phyloP scores from a whole-genome alignment of 2,113 vertebrate species.

The Pavo muticus region DNA sequence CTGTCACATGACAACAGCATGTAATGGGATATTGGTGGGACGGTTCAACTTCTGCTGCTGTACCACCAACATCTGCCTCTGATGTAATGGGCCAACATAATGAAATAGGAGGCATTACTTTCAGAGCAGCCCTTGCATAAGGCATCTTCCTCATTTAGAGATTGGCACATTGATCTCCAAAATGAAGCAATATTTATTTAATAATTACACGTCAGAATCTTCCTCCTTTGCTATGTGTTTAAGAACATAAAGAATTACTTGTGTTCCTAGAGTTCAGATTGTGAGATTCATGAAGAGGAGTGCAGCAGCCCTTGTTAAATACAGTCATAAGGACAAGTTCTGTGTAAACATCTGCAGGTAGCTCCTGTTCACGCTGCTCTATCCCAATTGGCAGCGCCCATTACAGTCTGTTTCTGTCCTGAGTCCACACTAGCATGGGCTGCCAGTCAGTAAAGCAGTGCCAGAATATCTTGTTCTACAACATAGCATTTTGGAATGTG shows the following conservation, averaged over 20 bases:
- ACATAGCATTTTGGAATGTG: slow-evolving; percentile 53
- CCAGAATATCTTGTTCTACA: slow-evolving; percentile 68
- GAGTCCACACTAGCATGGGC: background rate
- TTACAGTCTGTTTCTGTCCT: background rate
- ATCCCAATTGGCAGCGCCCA: background rate
- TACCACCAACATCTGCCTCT: too few species aligned
- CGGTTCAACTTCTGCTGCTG: background rate
- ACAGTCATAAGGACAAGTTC: background rate
- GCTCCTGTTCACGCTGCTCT: background rate
- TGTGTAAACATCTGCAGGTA: slow-evolving; percentile 3
- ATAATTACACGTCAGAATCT: background rate
- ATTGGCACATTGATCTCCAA: background rate
- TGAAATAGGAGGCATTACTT: background rate
- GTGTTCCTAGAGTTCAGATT: background rate
- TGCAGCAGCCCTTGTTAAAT: background rate
- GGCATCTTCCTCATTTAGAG: slow-evolving; percentile 2
- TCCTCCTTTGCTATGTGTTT: background rate
- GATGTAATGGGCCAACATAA: background rate
- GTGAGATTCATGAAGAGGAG: background rate
- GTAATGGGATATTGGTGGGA: background rate
- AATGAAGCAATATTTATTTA: background rate
- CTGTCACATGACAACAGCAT: background rate
- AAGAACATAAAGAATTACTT: background rate
- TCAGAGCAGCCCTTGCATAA: background rate
- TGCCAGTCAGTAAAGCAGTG: slow-evolving; percentile 34